Base-by-base conservation (phyloP, 2,113 vertebrate species). In the Brachypteracias leptosomus region DNA sequence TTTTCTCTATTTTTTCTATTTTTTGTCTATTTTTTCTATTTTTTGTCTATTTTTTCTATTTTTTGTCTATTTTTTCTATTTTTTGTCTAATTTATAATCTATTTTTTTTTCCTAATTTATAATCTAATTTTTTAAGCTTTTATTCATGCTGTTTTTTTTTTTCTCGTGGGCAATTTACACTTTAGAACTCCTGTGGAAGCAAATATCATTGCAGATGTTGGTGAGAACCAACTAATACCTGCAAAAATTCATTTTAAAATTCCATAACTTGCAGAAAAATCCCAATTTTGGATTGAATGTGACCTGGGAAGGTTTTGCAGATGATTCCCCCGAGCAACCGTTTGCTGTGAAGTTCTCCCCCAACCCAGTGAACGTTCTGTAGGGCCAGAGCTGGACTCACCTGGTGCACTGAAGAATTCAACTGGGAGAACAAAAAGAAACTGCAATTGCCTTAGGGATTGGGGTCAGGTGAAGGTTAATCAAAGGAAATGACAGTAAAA, bases 391-490 rank as follows among this genome's bases (percentile, higher is more conserved):
- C 26, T 65, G 73, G 33, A 59, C 95, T 94, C 95, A 97, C 96
- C 97, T 97, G 93, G 57, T 68, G 70, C 49, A 77, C 78, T 20
- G 61, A 78, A 82, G 90, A 91, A 96, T 96, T 95, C 92, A 91
- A 97, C 92, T 88, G 88, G 96, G 92, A 97, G 97, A 97, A 97
- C 96, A 97, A 97, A 97, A 92, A 95, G 96, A 96, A 97, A 84
- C 94, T 85, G 95, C 75, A 90, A 94, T 95, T 96, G 97, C 98
- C 98, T 97, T 83, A 87, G 96, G 96, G 98, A 97, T 87, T 93
- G 86, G 89, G 98, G 97, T 98, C 97, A 97, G 95, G 95, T 95
- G 95, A 96, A 98, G 98, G 98, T 98, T 98, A 98, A 98, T 98
- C 97, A 97, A 97, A 98, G 98, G 98, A 98, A 98, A 97, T 97